These are phyloP conservation scores for Pollenia labialis DNA, from an alignment of 2,888 invertebrate genomes.

Conservation along the genomic window DNA sequence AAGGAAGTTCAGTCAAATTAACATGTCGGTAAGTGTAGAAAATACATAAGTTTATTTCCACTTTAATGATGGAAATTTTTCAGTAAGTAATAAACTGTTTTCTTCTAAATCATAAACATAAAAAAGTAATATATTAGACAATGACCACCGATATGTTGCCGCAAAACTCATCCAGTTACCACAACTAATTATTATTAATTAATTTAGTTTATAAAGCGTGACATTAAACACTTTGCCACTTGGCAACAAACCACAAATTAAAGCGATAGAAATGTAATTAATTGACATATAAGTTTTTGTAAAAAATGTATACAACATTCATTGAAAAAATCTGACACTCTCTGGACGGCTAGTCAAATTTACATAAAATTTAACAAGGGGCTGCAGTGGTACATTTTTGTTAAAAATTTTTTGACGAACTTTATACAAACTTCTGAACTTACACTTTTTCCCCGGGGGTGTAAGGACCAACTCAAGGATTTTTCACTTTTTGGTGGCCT, in stretches of 20 bases:
- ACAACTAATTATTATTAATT: slow-evolving; percentile 19
- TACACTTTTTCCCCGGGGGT: no score
- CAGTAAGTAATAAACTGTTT: no score
- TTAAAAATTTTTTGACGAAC: neutral
- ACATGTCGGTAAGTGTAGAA: slow-evolving; percentile 85
- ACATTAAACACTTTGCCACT: slow-evolving; percentile 24
- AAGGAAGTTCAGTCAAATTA: slow-evolving; percentile 90
- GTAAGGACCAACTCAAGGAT: no score
- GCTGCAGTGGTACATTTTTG: no score
- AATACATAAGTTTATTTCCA: neutral
- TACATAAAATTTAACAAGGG: no score
- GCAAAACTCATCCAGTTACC: neutral
- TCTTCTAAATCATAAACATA: no score
- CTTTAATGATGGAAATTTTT: no score
- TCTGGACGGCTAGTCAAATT: no score
- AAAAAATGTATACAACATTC: no score
- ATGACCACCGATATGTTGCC: neutral
- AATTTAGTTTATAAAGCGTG: neutral
- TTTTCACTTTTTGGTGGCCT: no score
- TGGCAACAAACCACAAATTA: neutral
- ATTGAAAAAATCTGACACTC: no score
- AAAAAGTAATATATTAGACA: no score
- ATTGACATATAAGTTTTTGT: slow-evolving; percentile 20
- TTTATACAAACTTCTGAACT: neutral
- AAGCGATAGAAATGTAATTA: neutral